Percentiles rank a stretch among this genome's conserved stretches.
phyloP scores from a whole-genome alignment of 2,113 vertebrate genomes.

The Macrotus californicus region DNA sequence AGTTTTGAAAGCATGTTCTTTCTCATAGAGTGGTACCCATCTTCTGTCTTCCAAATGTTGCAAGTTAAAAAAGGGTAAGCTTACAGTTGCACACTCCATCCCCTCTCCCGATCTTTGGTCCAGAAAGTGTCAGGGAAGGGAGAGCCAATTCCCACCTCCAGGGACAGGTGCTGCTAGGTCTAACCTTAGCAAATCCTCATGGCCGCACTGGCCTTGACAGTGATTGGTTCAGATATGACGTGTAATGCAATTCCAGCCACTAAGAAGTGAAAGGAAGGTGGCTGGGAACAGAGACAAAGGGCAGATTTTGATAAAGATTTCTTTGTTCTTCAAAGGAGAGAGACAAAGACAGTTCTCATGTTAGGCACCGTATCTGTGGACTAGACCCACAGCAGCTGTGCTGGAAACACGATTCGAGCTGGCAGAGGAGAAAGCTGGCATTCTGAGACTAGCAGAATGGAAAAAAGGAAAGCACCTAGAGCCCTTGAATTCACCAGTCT shows the following conservation, averaged over 20 bases:
- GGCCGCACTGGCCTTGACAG: not conserved
- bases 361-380: not conserved
- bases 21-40: not conserved
- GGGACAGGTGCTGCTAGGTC: not conserved
- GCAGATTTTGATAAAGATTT: not conserved
- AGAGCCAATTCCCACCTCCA: not conserved
- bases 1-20: not conserved
- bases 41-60: not conserved
- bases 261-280: not conserved
- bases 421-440: not conserved
- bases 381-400: not conserved
- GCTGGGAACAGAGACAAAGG: not conserved
- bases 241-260: not conserved
- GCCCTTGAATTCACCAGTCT: not conserved
- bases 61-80: not conserved
- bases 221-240: not conserved
- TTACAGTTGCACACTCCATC: not conserved
- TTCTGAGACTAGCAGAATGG: not conserved
- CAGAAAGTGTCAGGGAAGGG: not conserved
- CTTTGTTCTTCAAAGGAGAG: not conserved
- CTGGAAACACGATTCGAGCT: not conserved
- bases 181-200: not conserved
- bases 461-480: not conserved
- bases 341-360: not conserved
- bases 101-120: not conserved